phyloP scores from a whole-genome alignment of 2,113 vertebrate genomes.

The Platichthys flesus region DNA sequence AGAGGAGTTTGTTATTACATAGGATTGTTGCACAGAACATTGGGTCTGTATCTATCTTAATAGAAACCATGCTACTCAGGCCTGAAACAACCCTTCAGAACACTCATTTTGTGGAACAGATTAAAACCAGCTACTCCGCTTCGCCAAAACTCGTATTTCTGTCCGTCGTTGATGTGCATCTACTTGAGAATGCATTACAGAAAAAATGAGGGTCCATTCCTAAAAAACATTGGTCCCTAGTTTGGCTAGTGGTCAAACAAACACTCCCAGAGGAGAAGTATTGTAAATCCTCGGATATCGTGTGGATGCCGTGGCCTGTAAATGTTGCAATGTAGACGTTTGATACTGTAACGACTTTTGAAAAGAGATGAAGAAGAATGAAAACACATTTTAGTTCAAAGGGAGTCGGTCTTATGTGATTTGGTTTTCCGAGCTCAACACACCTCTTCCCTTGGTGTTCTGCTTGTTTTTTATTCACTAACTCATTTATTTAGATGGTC shows the following conservation, averaged over 20 bases:
- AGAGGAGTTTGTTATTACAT: too few species aligned
- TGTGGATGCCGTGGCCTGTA: neutral
- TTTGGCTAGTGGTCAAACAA: neutral
- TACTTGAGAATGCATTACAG: too few species aligned
- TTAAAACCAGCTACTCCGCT: neutral
- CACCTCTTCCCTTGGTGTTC: slow-evolving; percentile 9
- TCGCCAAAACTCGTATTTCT: neutral
- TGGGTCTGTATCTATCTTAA: too few species aligned
- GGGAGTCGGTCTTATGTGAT: slow-evolving; percentile 4
- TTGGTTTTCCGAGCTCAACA: slow-evolving; percentile 6
- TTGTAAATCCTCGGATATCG: neutral
- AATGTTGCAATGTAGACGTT: neutral
- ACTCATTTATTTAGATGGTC: slow-evolving; percentile 23
- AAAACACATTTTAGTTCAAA: slow-evolving; percentile 23
- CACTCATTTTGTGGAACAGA: neutral
- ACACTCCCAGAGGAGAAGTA: neutral
- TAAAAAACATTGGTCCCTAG: neutral
- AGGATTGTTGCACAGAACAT: too few species aligned
- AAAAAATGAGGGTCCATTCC: neutral
- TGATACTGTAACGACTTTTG: neutral
- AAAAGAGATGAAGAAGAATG: neutral
- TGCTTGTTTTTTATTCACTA: slow-evolving; percentile 19
- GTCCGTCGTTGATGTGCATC: too few species aligned
- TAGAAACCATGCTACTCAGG: too few species aligned
- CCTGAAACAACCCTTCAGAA: neutral